Evolutionary conservation across 2,113 vertebrate species (phyloP), one percentile per base, ranked within the genome.

Genomic region (Alaudala cheleensis): DNA sequence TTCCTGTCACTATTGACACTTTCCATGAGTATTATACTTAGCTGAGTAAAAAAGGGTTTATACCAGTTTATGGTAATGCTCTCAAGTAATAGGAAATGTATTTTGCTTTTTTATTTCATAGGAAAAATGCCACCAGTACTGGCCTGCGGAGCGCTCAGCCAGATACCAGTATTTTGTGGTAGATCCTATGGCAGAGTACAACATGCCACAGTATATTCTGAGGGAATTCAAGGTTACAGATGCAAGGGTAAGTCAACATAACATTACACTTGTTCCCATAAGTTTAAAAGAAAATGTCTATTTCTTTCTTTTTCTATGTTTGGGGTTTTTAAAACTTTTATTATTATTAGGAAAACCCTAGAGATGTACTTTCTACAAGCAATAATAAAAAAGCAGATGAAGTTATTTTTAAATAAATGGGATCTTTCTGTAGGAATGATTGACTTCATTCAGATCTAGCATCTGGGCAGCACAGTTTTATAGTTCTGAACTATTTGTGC

Each of bases 41-140:
- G 1, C 53, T 51, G 50, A 53, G 13, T 65, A 28, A 47, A 50
- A 88, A 54, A 1, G 2, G 1, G 11, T 47, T 78, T 45, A 25
- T 61, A 47, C 2, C 7, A 77, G 3, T 61, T 86, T 50, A 60
- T 62, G 14, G 6, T 29, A 81, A 23, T 18, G 18, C 3, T 67
- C 31, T 71, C 3, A 6, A 91, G 14, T 85, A 91, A 86, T 4
- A 51, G 18, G 15, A 78, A 81, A 74, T 71, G 3, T 64, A 39
- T 90, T 90, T 50, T 84, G 17, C 19, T 87, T 74, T 4, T 0
- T 73, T 93, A n/a, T 93, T 69, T 94, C 91, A 31, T 92, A 99
- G 99, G 99, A 99, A 98, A 99, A 99, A 97, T 99, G 99, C 96
- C 99, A 99, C 96, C 99, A 99, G 94, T 99, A 99, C 86, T 99